phyloP scores from a whole-genome alignment of 2,113 vertebrate genomes.

The Numenius arquata region DNA sequence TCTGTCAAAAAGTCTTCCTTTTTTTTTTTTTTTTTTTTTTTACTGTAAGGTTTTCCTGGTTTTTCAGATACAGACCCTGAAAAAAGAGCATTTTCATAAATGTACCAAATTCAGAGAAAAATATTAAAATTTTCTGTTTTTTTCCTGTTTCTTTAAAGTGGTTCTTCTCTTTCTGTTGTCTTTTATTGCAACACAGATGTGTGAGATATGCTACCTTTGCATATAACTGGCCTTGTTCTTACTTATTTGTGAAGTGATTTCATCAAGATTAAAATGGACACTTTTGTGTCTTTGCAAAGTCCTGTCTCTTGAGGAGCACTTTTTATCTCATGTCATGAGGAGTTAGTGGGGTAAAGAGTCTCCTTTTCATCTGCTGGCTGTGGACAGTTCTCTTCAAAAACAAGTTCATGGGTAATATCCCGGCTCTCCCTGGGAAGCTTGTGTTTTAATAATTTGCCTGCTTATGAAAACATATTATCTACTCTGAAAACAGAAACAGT shows the following conservation, averaged over 20 bases:
- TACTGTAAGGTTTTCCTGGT: slow-evolving; percentile 38
- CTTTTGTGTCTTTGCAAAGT: background rate
- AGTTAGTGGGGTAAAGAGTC: background rate
- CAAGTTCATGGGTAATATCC: background rate
- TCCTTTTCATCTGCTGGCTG: background rate
- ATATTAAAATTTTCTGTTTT: slow-evolving; percentile 33
- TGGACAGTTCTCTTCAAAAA: background rate
- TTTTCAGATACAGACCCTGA: slow-evolving; percentile 34
- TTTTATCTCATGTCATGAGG: background rate
- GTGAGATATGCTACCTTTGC: background rate
- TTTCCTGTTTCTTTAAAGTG: background rate
- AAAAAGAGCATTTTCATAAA: slow-evolving; percentile 52
- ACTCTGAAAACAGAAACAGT: background rate
- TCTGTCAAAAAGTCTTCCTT: slow-evolving; percentile 58
- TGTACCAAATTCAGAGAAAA: slow-evolving; percentile 49
- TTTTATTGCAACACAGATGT: background rate
- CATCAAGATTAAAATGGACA: slow-evolving; percentile 46
- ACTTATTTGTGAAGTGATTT: slow-evolving; percentile 24
- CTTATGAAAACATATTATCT: background rate
- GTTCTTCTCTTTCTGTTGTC: background rate
- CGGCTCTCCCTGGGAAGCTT: background rate
- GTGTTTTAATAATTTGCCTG: background rate
- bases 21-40: background rate
- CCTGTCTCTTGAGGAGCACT: background rate
- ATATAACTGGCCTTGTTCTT: background rate